Percentiles rank a stretch among this genome's conserved stretches.
phyloP scores from a whole-genome alignment of 2,888 invertebrate genomes.

The Empis stercorea region DNA sequence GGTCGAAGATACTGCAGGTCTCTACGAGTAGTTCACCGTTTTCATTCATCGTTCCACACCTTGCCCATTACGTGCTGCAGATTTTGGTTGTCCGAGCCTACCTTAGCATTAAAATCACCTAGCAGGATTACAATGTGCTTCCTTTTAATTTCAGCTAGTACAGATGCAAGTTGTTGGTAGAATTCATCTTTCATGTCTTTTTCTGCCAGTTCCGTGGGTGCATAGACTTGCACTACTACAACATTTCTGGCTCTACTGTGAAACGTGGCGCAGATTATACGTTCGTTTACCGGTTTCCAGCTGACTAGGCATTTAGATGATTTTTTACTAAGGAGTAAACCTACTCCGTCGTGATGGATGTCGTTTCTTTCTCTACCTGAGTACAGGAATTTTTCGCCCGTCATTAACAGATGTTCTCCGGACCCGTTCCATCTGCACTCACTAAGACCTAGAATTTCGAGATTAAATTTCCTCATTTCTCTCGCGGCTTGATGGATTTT shows the following conservation, averaged over 20 bases:
- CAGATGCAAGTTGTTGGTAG: not conserved
- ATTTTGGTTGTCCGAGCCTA: not conserved
- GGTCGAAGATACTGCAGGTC: not conserved
- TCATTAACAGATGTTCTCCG: not conserved
- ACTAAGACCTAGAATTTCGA: not conserved
- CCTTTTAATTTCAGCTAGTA: not conserved
- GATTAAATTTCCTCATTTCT: no score
- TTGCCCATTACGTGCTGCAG: not conserved
- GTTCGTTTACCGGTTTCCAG: not conserved
- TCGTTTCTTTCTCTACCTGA: conserved; percentile 1
- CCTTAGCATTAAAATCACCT: conserved; percentile 3
- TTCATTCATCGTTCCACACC: not conserved
- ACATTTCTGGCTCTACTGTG: conserved; percentile 4
- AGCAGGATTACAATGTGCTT: not conserved
- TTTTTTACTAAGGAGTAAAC: no score
- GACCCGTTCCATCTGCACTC: conserved; percentile 2
- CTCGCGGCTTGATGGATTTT: no score
- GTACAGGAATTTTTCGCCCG: conserved; percentile 1
- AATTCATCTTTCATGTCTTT: not conserved
- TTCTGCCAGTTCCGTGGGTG: conserved; percentile 1
- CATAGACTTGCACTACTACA: not conserved
- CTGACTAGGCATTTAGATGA: not conserved
- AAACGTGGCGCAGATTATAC: conserved; percentile 12
- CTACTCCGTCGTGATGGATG: not conserved
- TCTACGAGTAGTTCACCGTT: not conserved